These are phyloP conservation scores for Neodiprion virginianus DNA, from an alignment of 1,140 invertebrate genomes.

Conservation along the genomic window DNA sequence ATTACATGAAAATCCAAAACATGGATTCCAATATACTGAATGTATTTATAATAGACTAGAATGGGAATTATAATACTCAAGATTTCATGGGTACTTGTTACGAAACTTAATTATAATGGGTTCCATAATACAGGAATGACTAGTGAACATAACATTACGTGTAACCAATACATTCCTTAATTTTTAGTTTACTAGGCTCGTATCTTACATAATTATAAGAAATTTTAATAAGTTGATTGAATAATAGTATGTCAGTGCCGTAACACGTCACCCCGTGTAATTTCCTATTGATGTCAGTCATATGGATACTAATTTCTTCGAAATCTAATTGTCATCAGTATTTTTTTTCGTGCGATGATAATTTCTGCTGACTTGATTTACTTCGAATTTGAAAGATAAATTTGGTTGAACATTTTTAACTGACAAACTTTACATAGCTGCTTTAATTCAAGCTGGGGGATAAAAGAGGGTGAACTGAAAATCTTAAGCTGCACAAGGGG, in stretches of 20 bases:
- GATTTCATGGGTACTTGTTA: slow-evolving; percentile 22
- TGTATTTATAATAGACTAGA: slow-evolving; percentile 16
- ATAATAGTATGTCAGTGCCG: neutral
- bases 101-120: slow-evolving; percentile 24
- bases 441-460: slow-evolving; percentile 14
- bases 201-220: neutral
- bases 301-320: neutral
- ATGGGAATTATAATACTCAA: slow-evolving; percentile 21
- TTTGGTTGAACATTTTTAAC: slow-evolving; percentile 23
- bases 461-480: slow-evolving; percentile 1
- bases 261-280: slow-evolving; percentile 26
- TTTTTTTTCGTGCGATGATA: no score
- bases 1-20: slow-evolving; percentile 36
- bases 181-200: slow-evolving; percentile 22
- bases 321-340: no score
- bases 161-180: slow-evolving; percentile 22
- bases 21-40: slow-evolving; percentile 26
- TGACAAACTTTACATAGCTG: slow-evolving; percentile 23
- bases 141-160: slow-evolving; percentile 35
- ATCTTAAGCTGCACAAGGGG: neutral
- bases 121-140: slow-evolving; percentile 27
- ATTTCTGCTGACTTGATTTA: no score
- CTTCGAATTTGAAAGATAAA: no score
- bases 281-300: slow-evolving; percentile 32
- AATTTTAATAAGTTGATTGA: slow-evolving; percentile 17